Evolutionary conservation across 1,140 invertebrate species (phyloP), one percentile per base, ranked within the genome.

Genomic region (Drosophila kohkoa): DNA sequence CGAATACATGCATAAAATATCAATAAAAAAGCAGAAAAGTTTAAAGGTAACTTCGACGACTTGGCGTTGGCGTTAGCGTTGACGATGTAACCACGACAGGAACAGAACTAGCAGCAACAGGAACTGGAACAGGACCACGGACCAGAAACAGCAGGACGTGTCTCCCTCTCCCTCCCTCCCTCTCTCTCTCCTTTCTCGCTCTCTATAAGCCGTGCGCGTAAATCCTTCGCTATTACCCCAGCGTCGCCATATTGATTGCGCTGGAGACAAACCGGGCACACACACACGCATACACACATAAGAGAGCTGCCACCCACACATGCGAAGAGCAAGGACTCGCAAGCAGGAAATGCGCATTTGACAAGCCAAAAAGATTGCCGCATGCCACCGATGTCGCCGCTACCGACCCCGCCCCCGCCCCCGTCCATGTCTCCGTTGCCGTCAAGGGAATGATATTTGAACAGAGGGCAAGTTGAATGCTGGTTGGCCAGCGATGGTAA

Each of bases 321-420:
- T 5, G 51, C 5, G 49, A 5, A 35, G 38, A 58, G 77, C 69
- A 75, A 80, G 83, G 83, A 83, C 83, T 88, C 75, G 67, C 79
- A 87, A 87, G 83, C 81, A 88, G 83, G 83, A 88, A 88, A 88
- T 88, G 85, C 83, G 83, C 83, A 88, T 88, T 88, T 88, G 83
- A 88, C 83, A 89, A 88, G 83, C 83, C 83, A 88, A 88, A 89
- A 88, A 87, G 83, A 88, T 83, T 87, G 83, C 80, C 83, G 68
- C 83, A 82, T 85, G 79, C 63, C 20, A 32, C 16, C 45, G 28
- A 3, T 38, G 35, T 38, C 35, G 35, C 35, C 30, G 6, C 30
- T 32, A 25, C 20, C 10, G 10, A 41, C 82, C 78, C 78, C 78
- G 66, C 32, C 35, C 2, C 2, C 2, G 41, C 45, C 20, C 2